Percentiles rank a stretch among this genome's conserved stretches.
Evolutionary conservation across 2,113 vertebrate species (phyloP).

Genomic region (Ornithorhynchus anatinus): DNA sequence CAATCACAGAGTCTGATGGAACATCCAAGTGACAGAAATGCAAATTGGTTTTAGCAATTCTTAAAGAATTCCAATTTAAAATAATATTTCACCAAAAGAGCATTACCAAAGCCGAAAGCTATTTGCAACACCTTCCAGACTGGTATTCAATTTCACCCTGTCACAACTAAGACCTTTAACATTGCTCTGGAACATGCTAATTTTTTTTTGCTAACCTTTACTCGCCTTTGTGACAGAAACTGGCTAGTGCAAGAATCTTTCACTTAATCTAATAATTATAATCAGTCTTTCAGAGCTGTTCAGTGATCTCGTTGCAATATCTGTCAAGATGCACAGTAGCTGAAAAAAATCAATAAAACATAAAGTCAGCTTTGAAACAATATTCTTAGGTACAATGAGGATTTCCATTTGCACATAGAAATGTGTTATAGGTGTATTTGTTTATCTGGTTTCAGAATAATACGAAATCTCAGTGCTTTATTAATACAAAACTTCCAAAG

Average conservation of each 20-base stretch:
- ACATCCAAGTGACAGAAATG: too few relatives aligned
- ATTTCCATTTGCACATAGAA: not conserved
- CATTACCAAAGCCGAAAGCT: not conserved
- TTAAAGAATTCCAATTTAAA: not conserved
- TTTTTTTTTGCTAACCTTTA: not conserved
- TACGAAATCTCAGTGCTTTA: not conserved
- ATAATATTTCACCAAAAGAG: not conserved
- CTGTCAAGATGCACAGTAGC: not conserved
- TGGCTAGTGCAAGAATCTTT: not conserved
- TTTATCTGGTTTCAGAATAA: not conserved
- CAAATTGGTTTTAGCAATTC: slow-evolving; percentile 2
- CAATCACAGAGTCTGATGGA: too few relatives aligned
- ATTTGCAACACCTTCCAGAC: too few relatives aligned
- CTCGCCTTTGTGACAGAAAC: not conserved
- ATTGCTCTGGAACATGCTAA: not conserved
- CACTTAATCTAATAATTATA: not conserved
- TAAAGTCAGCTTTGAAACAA: not conserved
- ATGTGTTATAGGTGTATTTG: not conserved
- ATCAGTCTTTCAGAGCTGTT: not conserved
- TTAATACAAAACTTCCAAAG: not conserved
- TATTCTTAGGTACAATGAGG: not conserved
- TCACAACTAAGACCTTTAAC: not conserved
- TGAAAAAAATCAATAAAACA: not conserved
- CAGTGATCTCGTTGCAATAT: not conserved
- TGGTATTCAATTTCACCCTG: too few relatives aligned